Base-by-base conservation (phyloP, 2,888 invertebrate genomes). In the Dryomyza anilis region DNA sequence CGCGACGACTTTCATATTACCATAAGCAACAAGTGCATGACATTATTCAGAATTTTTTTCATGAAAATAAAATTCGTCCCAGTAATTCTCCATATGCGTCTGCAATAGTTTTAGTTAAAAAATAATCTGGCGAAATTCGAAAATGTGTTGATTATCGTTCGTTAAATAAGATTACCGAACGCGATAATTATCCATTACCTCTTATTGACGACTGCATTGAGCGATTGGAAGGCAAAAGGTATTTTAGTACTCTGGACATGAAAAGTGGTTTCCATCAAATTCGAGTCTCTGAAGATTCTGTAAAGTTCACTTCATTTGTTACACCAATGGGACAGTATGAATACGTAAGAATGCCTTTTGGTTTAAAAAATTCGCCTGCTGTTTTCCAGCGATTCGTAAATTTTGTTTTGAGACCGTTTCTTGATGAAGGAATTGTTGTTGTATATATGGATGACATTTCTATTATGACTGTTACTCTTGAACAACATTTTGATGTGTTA, bases 241-340 rank as follows among this genome's bases (percentile, higher is more conserved):
- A 10, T 23, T 48, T 48, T 48, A 23, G 21, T 23, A 14, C 3
- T 19, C 12, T 48, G 2, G 48, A 48, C 16, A 14, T 48, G 12
- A 48, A 48, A 48, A 63, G 50, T 48, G 72, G 71, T 8, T 73
- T 73, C 52, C 65, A 70, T 46, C 72, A 72, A 19, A 65, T 73
- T 2, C 48, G 48, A 1, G 58, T 72, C 14, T 56, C 67, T 4
- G 60, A 65, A 7, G 63, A 71, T 5, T 74, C 72, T 0, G 66
- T 67, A 4, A 67, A 66, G 33, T 73, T 52, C 21, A 73, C 69
- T 7, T 64, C 71, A 12, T 73, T 73, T 64, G 71, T 74, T 6
- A 72, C 72, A 6, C 71, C 71, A 16, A 33, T 63, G 27, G 71
- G 71, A 8, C 72, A 73, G 23, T 72, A 36, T 59, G 71, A 71